Evolutionary conservation across 2,113 vertebrate species (phyloP).

Genomic region (Tetrax tetrax): DNA sequence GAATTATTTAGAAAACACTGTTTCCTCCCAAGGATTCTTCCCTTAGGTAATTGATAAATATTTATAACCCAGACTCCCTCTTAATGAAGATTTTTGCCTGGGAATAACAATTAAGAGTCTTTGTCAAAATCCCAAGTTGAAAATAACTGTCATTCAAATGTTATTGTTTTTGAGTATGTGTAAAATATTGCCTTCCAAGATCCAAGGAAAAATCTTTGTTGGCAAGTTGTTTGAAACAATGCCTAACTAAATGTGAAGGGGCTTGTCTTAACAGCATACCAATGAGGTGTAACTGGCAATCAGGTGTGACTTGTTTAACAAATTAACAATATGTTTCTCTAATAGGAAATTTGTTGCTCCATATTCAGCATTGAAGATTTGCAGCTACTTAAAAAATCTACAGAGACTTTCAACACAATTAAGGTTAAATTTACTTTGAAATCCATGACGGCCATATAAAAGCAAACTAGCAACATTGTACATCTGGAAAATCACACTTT

Average conservation of each 20-base stretch:
- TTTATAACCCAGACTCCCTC: conserved; percentile 37
- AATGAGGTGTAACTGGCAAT: conserved; percentile 53
- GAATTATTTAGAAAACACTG: conserved; percentile 29
- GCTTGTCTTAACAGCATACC: conserved; percentile 42
- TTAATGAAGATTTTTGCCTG: conserved; percentile 61
- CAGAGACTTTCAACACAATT: conserved; percentile 51
- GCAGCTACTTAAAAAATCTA: conserved; percentile 42
- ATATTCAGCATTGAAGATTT: conserved; percentile 23
- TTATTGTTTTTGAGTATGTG: conserved; percentile 14
- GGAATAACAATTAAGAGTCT: conserved; percentile 56
- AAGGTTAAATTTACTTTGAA: conserved; percentile 66
- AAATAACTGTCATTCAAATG: conserved; percentile 59
- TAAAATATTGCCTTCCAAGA: conserved; percentile 46
- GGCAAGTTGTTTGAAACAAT: conserved; percentile 51
- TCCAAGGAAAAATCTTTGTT: conserved; percentile 33
- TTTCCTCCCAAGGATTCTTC: conserved; percentile 42
- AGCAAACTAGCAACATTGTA: conserved; percentile 27
- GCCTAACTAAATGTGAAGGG: conserved; percentile 57
- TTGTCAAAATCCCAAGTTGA: conserved; percentile 44
- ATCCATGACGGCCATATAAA: conserved; percentile 35
- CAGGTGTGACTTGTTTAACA: conserved; percentile 66
- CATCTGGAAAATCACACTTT: conserved; percentile 33
- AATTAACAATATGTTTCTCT: conserved; percentile 67
- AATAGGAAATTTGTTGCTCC: conserved; percentile 53
- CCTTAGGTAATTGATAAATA: conserved; percentile 57